Base-by-base conservation (phyloP, 2,113 vertebrate species). In the Clarias gariepinus region DNA sequence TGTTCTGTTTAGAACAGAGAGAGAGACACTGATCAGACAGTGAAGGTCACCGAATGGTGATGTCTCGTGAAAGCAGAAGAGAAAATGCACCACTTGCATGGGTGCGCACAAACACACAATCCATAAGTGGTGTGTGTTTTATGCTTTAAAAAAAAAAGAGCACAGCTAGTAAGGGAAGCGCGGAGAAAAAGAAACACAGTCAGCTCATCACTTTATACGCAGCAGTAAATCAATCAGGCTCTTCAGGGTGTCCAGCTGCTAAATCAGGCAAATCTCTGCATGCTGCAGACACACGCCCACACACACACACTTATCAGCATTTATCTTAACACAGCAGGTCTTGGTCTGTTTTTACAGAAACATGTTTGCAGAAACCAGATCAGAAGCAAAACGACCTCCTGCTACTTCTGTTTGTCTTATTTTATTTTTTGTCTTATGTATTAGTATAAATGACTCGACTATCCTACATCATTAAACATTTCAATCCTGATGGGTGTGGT, bases 291-390 rank as follows among this genome's bases (percentile, higher is more conserved):
- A 69, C 66, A 69, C 30, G 18, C 68, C n/a, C 57, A 57, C 64
- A 52, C 85, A 85, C 84, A 89, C 87, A 88, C 80, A 21, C 12
- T n/a, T 25, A 57, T 25, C 33, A 25, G 9, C 61, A 16, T 25
- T 66, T 66, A 64, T 15, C 47, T 18, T 3, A 10, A 19, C 41
- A 53, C 73, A 63, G 55, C 61, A 21, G 58, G 21, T 41, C 53
- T 47, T 12, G 4, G n/a, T n/a, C 36, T 60, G 57, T 53, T 78
- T 61, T 52, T 77, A 68, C 63, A 82, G 25, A 82, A 68, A 83
- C 15, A 25, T 68, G 66, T 69, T 55, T 53, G 63, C 36, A 68
- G 63, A 55, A 82, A 69, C 41, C 63, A 69, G n/a, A 83, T 83
- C 41, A 68, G 81, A 83, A 52, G 61, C 18, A 47, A 41, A 19